phyloP scores from a whole-genome alignment of 2,113 vertebrate species.

The Loxodonta africana region DNA sequence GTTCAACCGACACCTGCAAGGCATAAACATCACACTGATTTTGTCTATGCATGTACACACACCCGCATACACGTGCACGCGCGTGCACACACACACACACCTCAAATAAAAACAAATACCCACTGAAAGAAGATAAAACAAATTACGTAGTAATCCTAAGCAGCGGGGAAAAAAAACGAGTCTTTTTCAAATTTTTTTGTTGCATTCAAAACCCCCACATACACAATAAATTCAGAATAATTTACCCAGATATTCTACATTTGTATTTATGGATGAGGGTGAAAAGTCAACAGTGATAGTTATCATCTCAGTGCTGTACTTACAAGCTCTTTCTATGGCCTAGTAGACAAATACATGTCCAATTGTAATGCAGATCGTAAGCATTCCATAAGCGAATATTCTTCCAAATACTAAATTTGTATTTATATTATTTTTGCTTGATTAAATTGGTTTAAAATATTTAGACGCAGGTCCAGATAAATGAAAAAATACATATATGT shows the following conservation, averaged over 20 bases:
- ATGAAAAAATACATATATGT: constrained; percentile 61
- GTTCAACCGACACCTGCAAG: constrained; percentile 81
- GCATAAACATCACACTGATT: constrained; percentile 77
- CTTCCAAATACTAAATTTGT: constrained; percentile 72
- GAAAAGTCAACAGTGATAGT: constrained; percentile 78
- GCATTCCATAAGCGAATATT: constrained; percentile 73
- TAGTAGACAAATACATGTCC: not conserved
- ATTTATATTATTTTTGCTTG: constrained; percentile 25
- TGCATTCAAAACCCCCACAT: constrained; percentile 74
- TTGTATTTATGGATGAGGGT: constrained; percentile 18
- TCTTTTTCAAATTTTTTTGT: constrained; percentile 68
- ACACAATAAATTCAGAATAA: constrained; percentile 71
- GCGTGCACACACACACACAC: not conserved
- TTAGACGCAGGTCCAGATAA: constrained; percentile 63
- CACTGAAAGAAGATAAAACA: not conserved
- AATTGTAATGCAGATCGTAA: constrained; percentile 36
- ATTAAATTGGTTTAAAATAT: constrained; percentile 79
- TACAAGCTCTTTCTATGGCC: not conserved
- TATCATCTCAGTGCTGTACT: constrained; percentile 61
- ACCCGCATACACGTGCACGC: not conserved
- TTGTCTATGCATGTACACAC: not conserved
- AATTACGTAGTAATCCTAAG: not conserved
- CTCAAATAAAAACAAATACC: constrained; percentile 31
- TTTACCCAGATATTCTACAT: constrained; percentile 44
- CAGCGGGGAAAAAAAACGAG: constrained; percentile 46